phyloP scores from a whole-genome alignment of 2,113 vertebrate genomes.

The Sinocyclocheilus rhinocerous region DNA sequence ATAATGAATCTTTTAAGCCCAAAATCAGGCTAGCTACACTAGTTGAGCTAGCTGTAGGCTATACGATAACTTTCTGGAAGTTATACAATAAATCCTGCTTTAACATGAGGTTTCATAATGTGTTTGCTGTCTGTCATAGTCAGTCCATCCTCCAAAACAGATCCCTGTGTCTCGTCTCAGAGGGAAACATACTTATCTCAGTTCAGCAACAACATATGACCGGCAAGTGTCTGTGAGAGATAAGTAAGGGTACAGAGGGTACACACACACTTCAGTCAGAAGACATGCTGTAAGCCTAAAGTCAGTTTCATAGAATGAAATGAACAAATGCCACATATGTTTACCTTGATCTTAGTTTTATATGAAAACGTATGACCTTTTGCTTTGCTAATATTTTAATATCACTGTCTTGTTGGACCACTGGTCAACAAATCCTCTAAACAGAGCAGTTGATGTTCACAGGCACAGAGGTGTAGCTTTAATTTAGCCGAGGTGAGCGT shows the following conservation, averaged over 20 bases:
- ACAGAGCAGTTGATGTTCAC: neutral
- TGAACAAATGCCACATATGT: neutral
- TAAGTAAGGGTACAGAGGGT: constrained; percentile 42
- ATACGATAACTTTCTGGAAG: constrained; percentile 29
- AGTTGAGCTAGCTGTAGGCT: neutral
- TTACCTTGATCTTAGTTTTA: neutral
- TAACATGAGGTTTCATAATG: neutral
- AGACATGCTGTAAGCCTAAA: neutral
- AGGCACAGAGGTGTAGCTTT: neutral
- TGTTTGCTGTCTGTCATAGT: constrained; percentile 11
- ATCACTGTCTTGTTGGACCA: neutral
- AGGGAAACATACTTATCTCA: constrained; percentile 57
- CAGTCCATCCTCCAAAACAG: constrained; percentile 9
- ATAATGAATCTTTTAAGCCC: no score
- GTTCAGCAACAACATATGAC: constrained; percentile 38
- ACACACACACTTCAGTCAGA: neutral
- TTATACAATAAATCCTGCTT: constrained; percentile 1
- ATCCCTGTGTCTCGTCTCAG: constrained; percentile 5
- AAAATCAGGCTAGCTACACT: no score
- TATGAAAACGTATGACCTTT: neutral
- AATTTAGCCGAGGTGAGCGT: neutral
- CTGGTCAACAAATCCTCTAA: neutral
- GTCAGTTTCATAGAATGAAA: neutral
- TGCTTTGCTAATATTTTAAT: neutral
- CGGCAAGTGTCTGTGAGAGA: constrained; percentile 45